phyloP scores from a whole-genome alignment of 2,888 invertebrate genomes.

The Dorcus parallelipipedus region DNA sequence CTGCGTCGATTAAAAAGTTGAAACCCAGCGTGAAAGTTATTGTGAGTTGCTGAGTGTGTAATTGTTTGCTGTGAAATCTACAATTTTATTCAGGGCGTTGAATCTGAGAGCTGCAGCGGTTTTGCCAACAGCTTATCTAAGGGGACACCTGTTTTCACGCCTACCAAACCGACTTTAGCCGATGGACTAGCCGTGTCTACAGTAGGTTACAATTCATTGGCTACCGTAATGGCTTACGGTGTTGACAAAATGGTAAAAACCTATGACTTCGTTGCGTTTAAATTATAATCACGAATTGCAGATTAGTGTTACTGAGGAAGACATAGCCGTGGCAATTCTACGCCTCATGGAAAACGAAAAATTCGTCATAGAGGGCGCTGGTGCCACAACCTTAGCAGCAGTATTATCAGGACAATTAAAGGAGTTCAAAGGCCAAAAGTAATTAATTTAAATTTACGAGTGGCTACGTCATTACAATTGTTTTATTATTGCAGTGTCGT shows the following conservation, averaged over 20 bases:
- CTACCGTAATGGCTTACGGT: constrained; percentile 61
- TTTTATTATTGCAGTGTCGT: constrained; percentile 48
- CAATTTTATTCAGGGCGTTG: constrained; percentile 61
- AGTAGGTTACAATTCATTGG: constrained; percentile 83
- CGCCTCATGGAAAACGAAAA: constrained; percentile 80
- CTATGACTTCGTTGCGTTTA: no score
- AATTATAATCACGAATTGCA: not conserved
- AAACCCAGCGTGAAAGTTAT: constrained; percentile 79
- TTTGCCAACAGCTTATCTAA: constrained; percentile 70
- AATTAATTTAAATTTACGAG: not conserved
- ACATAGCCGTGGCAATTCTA: constrained; percentile 78
- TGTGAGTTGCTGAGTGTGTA: constrained; percentile 7
- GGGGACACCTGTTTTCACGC: constrained; percentile 61
- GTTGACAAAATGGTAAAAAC: constrained; percentile 65
- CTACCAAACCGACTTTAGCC: constrained; percentile 72
- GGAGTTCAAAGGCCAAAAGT: constrained; percentile 72
- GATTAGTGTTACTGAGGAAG: constrained; percentile 66
- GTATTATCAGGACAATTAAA: constrained; percentile 73
- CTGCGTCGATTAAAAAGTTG: constrained; percentile 80
- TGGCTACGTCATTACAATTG: not conserved
- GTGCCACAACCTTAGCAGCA: constrained; percentile 81
- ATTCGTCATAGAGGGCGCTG: constrained; percentile 91
- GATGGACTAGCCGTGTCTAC: constrained; percentile 87
- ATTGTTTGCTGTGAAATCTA: not conserved
- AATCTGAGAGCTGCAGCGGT: constrained; percentile 87